These are phyloP conservation scores for Trimorus sp. DNA, from an alignment of 2,888 invertebrate species.

Conservation along the genomic window DNA sequence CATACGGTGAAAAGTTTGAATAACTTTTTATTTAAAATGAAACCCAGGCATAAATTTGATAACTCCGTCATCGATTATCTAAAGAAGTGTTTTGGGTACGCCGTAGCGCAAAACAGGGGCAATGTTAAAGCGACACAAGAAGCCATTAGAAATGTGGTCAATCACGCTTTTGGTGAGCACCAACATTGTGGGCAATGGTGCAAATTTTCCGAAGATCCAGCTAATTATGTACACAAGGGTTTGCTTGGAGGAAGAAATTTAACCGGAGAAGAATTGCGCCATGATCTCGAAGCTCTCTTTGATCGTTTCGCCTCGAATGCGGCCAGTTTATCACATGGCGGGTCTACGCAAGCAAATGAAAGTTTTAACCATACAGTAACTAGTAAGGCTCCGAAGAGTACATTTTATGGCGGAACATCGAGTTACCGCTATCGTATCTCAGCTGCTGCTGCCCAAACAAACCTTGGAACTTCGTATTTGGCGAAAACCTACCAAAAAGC, in stretches of 20 bases:
- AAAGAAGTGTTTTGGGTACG: slow-evolving; percentile 65
- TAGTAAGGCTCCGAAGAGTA: slow-evolving; percentile 56
- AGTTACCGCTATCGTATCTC: slow-evolving; percentile 21
- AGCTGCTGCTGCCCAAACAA: slow-evolving; percentile 34
- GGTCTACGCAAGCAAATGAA: slow-evolving; percentile 53
- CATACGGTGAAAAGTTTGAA: slow-evolving; percentile 51
- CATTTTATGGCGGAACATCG: slow-evolving; percentile 44
- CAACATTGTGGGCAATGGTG: slow-evolving; percentile 65
- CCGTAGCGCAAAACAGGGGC: slow-evolving; percentile 46
- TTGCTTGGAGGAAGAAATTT: slow-evolving; percentile 35
- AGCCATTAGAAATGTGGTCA: slow-evolving; percentile 61
- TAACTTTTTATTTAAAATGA: slow-evolving; percentile 49
- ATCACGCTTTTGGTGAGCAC: slow-evolving; percentile 67
- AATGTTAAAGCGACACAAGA: slow-evolving; percentile 39
- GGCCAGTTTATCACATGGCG: slow-evolving; percentile 38
- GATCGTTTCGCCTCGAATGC: slow-evolving; percentile 49
- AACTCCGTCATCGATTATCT: slow-evolving; percentile 63
- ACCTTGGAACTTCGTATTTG: slow-evolving; percentile 26
- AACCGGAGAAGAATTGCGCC: slow-evolving; percentile 28
- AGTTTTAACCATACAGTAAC: slow-evolving; percentile 55
- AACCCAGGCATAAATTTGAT: slow-evolving; percentile 36
- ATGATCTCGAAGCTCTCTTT: slow-evolving; percentile 42
- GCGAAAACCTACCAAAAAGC: slow-evolving; percentile 8
- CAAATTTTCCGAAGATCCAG: slow-evolving; percentile 50
- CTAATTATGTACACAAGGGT: slow-evolving; percentile 48